A percentile compares a stretch with the other conserved stretches of the same genome.
phyloP scores from a whole-genome alignment of 64 coral and sea anemone species.

The Stichodactyla helianthus region DNA sequence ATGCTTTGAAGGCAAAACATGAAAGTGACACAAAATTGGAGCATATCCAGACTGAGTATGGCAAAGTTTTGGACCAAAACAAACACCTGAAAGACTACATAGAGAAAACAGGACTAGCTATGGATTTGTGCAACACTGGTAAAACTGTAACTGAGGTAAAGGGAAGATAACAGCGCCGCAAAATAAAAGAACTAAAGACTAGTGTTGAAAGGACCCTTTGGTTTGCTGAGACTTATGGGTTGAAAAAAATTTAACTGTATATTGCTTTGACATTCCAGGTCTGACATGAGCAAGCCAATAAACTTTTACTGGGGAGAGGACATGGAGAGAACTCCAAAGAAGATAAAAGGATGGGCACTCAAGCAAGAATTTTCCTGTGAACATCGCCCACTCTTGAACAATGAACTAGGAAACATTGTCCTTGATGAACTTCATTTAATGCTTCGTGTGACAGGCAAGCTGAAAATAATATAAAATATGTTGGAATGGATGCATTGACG shows the following conservation, averaged over 20 bases:
- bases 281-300: constrained; percentile 6
- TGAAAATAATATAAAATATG: background rate
- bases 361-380: constrained; percentile 21
- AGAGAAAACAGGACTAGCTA: too few species aligned
- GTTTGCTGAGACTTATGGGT: constrained; percentile 45
- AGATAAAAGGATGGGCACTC: background rate
- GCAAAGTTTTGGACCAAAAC: too few species aligned
- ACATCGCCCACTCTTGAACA: constrained; percentile 22
- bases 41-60: too few species aligned
- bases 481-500: background rate
- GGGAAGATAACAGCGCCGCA: too few species aligned
- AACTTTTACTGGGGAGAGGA: background rate
- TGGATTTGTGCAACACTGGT: too few species aligned
- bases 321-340: background rate
- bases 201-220: too few species aligned
- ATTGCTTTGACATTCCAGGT: background rate
- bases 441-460: constrained; percentile 26
- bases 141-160: too few species aligned
- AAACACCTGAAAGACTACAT: too few species aligned
- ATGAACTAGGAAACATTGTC: constrained; percentile 25
- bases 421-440: constrained; percentile 52
- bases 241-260: background rate
- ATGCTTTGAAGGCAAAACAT: too few species aligned
- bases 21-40: too few species aligned
- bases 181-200: too few species aligned